Percentiles rank a stretch among this genome's conserved stretches.
Evolutionary conservation across 2,888 invertebrate genomes (phyloP).

Genomic region (Hyalella azteca): DNA sequence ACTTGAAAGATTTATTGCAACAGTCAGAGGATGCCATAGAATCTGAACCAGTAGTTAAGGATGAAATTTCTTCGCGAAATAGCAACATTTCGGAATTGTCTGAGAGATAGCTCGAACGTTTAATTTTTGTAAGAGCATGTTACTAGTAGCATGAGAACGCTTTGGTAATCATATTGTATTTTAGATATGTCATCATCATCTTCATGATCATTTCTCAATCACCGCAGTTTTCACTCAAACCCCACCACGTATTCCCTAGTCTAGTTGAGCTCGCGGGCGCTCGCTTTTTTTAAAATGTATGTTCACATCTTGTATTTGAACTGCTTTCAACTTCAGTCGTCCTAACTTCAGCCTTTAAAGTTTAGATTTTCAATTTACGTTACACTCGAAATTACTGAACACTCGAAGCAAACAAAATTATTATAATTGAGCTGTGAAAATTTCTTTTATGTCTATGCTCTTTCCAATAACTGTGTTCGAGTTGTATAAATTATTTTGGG

Average conservation of each 20-base stretch:
- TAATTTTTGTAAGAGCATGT: not conserved
- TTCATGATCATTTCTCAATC: not conserved
- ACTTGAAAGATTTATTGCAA: conserved; percentile 14
- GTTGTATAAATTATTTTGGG: no score
- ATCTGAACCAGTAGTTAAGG: not conserved
- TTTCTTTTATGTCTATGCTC: no score
- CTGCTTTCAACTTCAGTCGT: not conserved
- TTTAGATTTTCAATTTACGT: no score
- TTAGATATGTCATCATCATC: not conserved
- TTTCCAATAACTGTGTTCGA: no score
- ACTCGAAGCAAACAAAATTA: no score
- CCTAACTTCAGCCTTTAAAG: no score
- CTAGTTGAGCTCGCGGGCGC: conserved; percentile 29
- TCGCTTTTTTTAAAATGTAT: not conserved
- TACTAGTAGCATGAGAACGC: not conserved
- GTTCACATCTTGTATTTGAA: not conserved
- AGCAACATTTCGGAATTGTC: not conserved
- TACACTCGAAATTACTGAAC: no score
- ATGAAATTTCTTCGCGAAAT: not conserved
- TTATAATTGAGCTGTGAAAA: no score
- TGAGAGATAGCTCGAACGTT: conserved; percentile 5
- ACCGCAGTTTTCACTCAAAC: not conserved
- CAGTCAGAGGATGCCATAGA: not conserved
- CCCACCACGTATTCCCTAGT: no score
- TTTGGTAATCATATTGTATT: not conserved